phyloP scores from a whole-genome alignment of 2,888 invertebrate genomes.

The Idaea biselata region DNA sequence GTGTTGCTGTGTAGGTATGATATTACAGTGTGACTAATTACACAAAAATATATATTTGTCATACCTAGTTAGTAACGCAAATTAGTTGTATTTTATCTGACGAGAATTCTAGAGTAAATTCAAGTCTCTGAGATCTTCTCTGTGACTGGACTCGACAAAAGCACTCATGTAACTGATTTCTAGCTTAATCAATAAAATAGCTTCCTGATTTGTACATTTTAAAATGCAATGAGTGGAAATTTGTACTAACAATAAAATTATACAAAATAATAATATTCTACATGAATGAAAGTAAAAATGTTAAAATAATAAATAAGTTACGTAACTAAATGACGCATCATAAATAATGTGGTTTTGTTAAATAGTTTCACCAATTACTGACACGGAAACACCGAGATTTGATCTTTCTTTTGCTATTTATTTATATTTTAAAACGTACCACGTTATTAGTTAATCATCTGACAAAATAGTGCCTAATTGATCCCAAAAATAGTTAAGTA shows the following conservation, averaged over 20 bases:
- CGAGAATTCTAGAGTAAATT: too few species aligned
- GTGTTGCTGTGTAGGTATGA: too few species aligned
- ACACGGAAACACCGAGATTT: background rate
- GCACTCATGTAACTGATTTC: background rate
- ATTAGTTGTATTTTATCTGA: too few species aligned
- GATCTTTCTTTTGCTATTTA: background rate
- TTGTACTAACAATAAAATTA: slow-evolving; percentile 29
- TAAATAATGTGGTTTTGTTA: slow-evolving; percentile 2
- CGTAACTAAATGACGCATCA: slow-evolving; percentile 15
- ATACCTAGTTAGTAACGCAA: too few species aligned
- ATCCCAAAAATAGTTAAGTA: too few species aligned
- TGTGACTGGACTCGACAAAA: background rate
- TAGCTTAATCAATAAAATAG: slow-evolving; percentile 8
- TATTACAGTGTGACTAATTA: too few species aligned
- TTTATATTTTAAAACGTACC: background rate
- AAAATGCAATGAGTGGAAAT: slow-evolving; percentile 19
- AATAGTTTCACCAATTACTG: slow-evolving; percentile 10
- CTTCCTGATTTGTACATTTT: slow-evolving; percentile 24
- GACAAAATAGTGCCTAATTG: background rate
- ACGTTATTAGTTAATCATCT: background rate
- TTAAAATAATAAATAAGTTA: slow-evolving; percentile 29
- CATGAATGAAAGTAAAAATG: slow-evolving; percentile 12
- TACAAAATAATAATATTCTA: slow-evolving; percentile 19
- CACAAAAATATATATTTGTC: too few species aligned
- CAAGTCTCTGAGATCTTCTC: too few species aligned